A percentile compares a stretch with the other conserved stretches of the same genome.
Evolutionary conservation across 2,888 invertebrate genomes (phyloP).

Genomic region (Mimumesa dahlbomi): DNA sequence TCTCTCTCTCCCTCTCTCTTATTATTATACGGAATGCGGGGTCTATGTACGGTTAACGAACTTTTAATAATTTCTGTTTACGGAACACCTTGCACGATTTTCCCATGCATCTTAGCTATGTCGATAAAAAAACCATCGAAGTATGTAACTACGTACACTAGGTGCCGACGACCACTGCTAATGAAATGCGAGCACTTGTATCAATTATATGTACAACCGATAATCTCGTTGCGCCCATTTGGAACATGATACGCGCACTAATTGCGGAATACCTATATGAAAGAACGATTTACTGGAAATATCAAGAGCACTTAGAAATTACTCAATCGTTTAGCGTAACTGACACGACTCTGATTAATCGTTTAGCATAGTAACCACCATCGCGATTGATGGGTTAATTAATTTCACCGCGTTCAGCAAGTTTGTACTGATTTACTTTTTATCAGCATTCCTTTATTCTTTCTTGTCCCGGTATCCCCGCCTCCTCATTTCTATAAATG

Average conservation of each 20-base stretch:
- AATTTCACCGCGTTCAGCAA: not conserved
- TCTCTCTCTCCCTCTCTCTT: slow-evolving; percentile 12
- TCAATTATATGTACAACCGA: no score
- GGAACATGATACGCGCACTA: no score
- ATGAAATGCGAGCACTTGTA: no score
- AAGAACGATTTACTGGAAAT: no score
- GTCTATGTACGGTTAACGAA: slow-evolving; percentile 35
- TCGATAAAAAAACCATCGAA: slow-evolving; percentile 10
- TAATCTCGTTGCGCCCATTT: no score
- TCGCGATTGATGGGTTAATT: slow-evolving; percentile 13
- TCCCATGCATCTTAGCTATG: slow-evolving; percentile 22
- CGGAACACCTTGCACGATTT: slow-evolving; percentile 40
- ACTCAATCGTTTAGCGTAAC: not conserved
- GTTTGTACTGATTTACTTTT: slow-evolving; percentile 34
- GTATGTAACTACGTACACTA: no score
- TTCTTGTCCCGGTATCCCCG: not conserved
- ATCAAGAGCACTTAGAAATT: no score
- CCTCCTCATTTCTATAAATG: slow-evolving; percentile 42
- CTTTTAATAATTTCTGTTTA: slow-evolving; percentile 46
- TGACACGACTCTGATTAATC: not conserved
- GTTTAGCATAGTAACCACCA: slow-evolving; percentile 19
- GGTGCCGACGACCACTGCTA: no score
- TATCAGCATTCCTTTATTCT: slow-evolving; percentile 10
- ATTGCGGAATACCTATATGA: no score
- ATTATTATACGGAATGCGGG: slow-evolving; percentile 29